Evolutionary conservation across 2,797 vertebrate genomes (phyloP).

Genomic region (Chiroxiphia lanceolata): DNA sequence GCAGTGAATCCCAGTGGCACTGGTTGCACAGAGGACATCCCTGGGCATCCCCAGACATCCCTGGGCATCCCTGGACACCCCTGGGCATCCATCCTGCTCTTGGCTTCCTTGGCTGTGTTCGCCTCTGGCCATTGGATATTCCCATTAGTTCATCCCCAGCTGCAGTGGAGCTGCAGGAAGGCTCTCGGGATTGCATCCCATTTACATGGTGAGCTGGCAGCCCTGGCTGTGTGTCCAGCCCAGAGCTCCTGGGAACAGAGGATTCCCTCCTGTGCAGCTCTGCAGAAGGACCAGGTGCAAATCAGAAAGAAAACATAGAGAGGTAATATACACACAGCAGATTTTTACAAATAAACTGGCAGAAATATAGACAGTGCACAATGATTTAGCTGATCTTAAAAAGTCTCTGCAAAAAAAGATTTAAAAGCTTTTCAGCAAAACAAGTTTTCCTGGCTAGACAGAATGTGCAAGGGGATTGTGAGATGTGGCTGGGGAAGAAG

Average conservation of each 20-base stretch:
- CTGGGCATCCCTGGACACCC: no score
- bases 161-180: neutral
- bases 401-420: neutral
- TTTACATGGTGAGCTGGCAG: neutral
- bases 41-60: no score
- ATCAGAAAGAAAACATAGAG: neutral
- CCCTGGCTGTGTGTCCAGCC: neutral
- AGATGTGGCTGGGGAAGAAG: neutral
- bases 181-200: rapidly evolving
- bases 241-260: neutral
- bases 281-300: neutral
- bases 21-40: neutral
- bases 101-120: rapidly evolving
- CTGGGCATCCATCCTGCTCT: neutral
- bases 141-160: rapidly evolving
- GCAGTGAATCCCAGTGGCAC: rapidly evolving
- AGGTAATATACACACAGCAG: neutral
- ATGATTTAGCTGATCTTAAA: neutral
- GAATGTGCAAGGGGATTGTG: neutral
- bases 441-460: neutral
- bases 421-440: neutral
- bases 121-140: neutral
- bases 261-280: neutral
- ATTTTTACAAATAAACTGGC: neutral
- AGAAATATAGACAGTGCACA: neutral